Evolutionary conservation across 2,797 vertebrate species (phyloP), one percentile per base, ranked within the genome.

Genomic region (Amniataba percoides): DNA sequence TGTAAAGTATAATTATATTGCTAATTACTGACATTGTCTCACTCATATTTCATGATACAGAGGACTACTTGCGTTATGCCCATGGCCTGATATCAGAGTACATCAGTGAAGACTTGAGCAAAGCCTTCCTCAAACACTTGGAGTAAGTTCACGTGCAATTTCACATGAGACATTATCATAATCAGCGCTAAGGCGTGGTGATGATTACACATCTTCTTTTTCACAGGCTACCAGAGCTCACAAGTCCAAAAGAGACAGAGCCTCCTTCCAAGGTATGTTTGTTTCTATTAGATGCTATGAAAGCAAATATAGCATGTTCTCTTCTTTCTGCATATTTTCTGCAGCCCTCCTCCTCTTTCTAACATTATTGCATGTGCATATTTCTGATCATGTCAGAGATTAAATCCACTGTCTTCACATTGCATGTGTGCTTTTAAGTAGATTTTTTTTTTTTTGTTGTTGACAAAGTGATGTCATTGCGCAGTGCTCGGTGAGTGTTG

Each of bases 31-130:
- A 9, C 7, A 14, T 3, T 56, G 25, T 19, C 14, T 12, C 77
- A 74, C 40, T 85, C 74, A 6, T 68, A 34, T 83, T 31, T 66
- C 13, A 15, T 55, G 57, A 71, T 77, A 48, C 93, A 98, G 97
- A 97, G 87, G 97, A 99, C 82, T 98, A 96, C 68, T 51, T 97
- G n/a, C 91, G 95, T 11, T 99, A 99, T 46, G 97, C 97, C 62
- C 96, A 99, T 69, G 97, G 98, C 43, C 94, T 99, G 76, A 93
- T 99, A 92, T 98, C 98, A 1, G 98, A 98, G 78, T 99, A 99
- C 86, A 93, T 99, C 93, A 89, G 92, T 78, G 95, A 96, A 89
- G 97, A 97, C 74, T 86, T 99, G 83, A 97, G 96, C 92, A 94
- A 93, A 82, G 95, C 95, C 39, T 93, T 99, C 48, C 94, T 95